Conservation (phyloP, 2,113 vertebrate species). For the Mesoclemmys tuberculata region DNA sequence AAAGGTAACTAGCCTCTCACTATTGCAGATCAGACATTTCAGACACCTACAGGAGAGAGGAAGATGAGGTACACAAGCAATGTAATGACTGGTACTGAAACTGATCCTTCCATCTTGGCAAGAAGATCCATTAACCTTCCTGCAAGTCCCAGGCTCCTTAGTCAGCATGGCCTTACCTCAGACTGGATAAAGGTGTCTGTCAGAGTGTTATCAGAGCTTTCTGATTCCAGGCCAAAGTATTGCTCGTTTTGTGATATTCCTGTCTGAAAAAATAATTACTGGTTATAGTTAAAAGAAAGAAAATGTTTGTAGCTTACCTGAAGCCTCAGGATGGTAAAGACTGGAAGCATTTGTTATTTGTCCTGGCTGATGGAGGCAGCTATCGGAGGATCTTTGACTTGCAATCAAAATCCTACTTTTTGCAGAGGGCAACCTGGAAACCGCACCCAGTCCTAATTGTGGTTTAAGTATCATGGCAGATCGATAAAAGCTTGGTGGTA, state of each 20-base stretch:
- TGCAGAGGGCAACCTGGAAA: conserved; percentile 87
- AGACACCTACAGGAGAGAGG: not conserved
- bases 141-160: not conserved
- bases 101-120: not conserved
- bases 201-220: not conserved
- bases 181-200: not conserved
- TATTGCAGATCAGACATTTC: not conserved
- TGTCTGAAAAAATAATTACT: not conserved
- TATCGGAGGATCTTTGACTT: conserved; percentile 84
- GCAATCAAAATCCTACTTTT: conserved; percentile 87
- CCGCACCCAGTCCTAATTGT: conserved; percentile 90
- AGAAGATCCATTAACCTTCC: not conserved
- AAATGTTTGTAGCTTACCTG: conserved; percentile 81
- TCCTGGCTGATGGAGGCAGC: conserved; percentile 83
- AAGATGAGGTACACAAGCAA: not conserved
- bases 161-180: not conserved
- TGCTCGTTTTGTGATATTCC: conserved; percentile 2
- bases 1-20: not conserved
- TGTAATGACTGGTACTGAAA: conserved; percentile 12
- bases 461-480: conserved; percentile 91
- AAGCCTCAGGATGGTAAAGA: conserved; percentile 79
- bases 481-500: conserved; percentile 82
- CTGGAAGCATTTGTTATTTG: conserved; percentile 75
- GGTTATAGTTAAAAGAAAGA: not conserved
- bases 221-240: not conserved